Evolutionary conservation across 2,888 invertebrate genomes (phyloP).

Genomic region (Crematogaster levior): DNA sequence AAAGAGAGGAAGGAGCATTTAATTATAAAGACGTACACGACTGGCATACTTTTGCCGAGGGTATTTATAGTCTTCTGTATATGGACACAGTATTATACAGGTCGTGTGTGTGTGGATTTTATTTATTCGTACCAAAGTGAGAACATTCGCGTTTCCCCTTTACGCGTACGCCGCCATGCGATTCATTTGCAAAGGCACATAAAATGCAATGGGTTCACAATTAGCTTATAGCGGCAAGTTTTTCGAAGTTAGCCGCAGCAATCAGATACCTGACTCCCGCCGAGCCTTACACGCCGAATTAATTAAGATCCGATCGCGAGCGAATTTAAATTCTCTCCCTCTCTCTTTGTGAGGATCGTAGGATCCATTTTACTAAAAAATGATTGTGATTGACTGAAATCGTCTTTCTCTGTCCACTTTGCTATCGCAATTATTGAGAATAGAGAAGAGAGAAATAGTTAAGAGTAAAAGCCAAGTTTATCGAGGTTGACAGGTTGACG

Average conservation of each 20-base stretch:
- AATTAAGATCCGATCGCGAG: neutral
- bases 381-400: neutral
- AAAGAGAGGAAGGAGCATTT: neutral
- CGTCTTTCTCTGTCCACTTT: neutral
- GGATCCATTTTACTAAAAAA: neutral
- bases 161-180: neutral
- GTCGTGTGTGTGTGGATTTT: slow-evolving; percentile 29
- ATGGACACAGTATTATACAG: slow-evolving; percentile 55
- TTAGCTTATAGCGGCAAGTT: slow-evolving; percentile 27
- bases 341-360: neutral
- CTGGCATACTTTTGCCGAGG: slow-evolving; percentile 32
- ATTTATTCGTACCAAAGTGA: slow-evolving; percentile 37
- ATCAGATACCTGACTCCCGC: neutral
- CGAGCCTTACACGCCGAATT: slow-evolving; percentile 11
- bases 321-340: neutral
- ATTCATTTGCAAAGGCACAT: slow-evolving; percentile 1
- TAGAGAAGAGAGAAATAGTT: neutral
- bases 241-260: neutral
- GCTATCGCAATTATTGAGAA: neutral
- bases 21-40: slow-evolving; percentile 21
- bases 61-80: slow-evolving; percentile 40
- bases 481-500: neutral
- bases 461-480: neutral
- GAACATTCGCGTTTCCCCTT: slow-evolving; percentile 4
- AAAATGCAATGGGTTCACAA: slow-evolving; percentile 31